Evolutionary conservation across 2,888 invertebrate genomes (phyloP).

Genomic region (Hyalella azteca): DNA sequence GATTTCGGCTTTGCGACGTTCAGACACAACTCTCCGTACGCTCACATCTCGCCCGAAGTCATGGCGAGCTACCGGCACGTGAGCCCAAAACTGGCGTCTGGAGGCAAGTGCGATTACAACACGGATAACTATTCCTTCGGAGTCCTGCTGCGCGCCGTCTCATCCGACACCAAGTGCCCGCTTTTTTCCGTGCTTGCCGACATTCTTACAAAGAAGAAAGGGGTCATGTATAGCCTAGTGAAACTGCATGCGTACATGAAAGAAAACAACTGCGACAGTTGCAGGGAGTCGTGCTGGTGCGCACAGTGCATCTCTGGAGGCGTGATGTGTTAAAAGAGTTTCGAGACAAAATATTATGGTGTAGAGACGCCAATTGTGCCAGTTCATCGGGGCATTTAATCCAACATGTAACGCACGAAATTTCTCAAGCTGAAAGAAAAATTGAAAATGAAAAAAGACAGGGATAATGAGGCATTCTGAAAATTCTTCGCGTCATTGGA

Average conservation of each 20-base stretch:
- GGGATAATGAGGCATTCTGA: too few relatives aligned
- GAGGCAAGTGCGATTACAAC: conserved; percentile 8
- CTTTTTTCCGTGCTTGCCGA: neutral
- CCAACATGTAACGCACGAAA: too few relatives aligned
- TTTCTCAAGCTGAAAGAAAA: too few relatives aligned
- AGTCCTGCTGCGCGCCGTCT: neutral
- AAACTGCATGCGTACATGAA: neutral
- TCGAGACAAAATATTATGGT: too few relatives aligned
- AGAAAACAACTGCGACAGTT: neutral
- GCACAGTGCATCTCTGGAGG: neutral
- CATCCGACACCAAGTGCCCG: neutral
- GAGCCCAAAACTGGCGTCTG: neutral
- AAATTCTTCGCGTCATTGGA: too few relatives aligned
- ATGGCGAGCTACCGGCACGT: conserved; percentile 18
- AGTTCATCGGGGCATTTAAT: too few relatives aligned
- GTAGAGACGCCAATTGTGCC: too few relatives aligned
- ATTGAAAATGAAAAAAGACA: too few relatives aligned
- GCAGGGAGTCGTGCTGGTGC: neutral
- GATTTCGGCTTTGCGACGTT: conserved; percentile 28
- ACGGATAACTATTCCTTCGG: conserved; percentile 34
- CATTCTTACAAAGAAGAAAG: neutral
- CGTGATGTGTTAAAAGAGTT: too few relatives aligned
- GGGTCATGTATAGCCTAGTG: neutral
- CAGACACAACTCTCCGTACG: neutral
- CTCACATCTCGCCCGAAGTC: neutral